phyloP scores from a whole-genome alignment of 2,797 vertebrate species.

The Clarias fuscus region DNA sequence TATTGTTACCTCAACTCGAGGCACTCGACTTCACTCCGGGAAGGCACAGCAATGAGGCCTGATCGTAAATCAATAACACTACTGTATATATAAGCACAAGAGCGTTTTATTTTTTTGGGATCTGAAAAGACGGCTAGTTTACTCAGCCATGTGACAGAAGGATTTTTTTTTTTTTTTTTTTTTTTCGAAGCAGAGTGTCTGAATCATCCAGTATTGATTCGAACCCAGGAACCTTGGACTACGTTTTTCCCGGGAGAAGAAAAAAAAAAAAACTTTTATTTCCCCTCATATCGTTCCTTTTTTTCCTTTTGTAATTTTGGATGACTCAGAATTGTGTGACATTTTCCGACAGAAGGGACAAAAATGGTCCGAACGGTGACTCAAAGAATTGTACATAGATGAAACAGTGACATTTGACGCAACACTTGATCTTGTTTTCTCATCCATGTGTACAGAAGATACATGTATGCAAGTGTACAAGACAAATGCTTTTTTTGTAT shows the following conservation, averaged over 20 bases:
- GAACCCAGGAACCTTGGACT: slow-evolving; percentile 14
- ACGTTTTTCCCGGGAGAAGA: background rate
- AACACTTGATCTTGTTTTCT: slow-evolving; percentile 38
- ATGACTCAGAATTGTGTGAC: slow-evolving; percentile 37
- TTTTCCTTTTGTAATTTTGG: background rate
- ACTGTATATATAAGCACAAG: slow-evolving; percentile 45
- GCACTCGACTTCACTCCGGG: background rate
- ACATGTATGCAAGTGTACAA: slow-evolving; percentile 42
- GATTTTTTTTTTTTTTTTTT: background rate
- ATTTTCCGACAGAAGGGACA: slow-evolving; percentile 3
- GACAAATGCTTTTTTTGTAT: slow-evolving; percentile 42
- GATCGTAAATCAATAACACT: slow-evolving; percentile 37
- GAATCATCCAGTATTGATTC: background rate
- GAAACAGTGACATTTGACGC: slow-evolving; percentile 35
- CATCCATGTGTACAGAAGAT: slow-evolving; percentile 46
- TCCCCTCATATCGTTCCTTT: background rate
- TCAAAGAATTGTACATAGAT: slow-evolving; percentile 53
- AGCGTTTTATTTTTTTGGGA: slow-evolving; percentile 16
- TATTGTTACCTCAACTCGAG: slow-evolving; percentile 33
- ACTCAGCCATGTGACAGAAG: background rate
- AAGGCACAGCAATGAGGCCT: slow-evolving; percentile 15
- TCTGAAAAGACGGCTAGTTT: slow-evolving; percentile 11
- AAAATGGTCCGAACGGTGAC: slow-evolving; percentile 5
- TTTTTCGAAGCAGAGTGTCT: background rate
- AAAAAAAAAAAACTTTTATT: background rate